Conservation (phyloP, 1,140 invertebrate genomes). For the Trichonephila clavata region DNA sequence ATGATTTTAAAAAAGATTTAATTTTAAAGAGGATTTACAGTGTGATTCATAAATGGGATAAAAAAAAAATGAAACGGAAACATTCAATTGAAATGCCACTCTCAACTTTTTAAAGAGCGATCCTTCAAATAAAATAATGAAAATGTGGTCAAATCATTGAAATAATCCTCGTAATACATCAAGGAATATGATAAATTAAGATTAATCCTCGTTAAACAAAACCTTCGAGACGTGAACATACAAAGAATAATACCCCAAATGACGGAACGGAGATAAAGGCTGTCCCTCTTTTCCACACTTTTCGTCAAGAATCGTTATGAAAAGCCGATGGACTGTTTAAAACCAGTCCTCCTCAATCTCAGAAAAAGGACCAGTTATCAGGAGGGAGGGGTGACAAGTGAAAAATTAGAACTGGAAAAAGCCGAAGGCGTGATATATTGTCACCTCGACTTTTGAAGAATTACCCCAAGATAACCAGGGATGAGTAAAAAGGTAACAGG, state of each 20-base stretch:
- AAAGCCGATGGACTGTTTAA: conserved; percentile 72
- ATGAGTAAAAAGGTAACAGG: conserved; percentile 69
- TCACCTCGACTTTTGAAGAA: conserved; percentile 69
- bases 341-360: conserved; percentile 57
- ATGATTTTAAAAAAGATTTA: too few relatives aligned
- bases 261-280: conserved; percentile 17
- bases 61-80: too few relatives aligned
- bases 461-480: conserved; percentile 66
- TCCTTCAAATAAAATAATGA: conserved; percentile 3
- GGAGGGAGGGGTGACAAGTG: conserved; percentile 50
- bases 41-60: too few relatives aligned
- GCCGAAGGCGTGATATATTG: conserved; percentile 69
- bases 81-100: not conserved
- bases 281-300: conserved; percentile 24
- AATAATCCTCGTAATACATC: not conserved
- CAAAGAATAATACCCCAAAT: not conserved
- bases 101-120: not conserved
- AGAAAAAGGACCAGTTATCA: conserved; percentile 37
- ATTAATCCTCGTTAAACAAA: conserved; percentile 9
- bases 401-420: conserved; percentile 76
- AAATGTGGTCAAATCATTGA: not conserved
- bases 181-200: conserved; percentile 6
- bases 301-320: conserved; percentile 58
- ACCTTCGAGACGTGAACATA: not conserved
- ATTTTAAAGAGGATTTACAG: too few relatives aligned